Evolutionary conservation across 2,797 vertebrate species (phyloP), one percentile per base, ranked within the genome.

Genomic region (Selene dorsalis): DNA sequence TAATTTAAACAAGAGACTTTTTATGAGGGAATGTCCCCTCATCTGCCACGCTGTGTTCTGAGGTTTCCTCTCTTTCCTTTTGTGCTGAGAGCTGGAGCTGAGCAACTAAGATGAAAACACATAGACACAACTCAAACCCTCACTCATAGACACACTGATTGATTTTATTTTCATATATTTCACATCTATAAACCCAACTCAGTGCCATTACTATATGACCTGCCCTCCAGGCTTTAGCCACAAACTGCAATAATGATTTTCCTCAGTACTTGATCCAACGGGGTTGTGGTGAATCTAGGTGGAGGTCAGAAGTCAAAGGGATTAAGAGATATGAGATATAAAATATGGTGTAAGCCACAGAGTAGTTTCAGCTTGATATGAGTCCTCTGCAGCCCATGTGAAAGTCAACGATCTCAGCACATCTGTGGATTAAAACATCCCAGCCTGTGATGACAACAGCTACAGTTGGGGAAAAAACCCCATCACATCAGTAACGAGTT

Each of bases 301-400:
- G 73, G 55, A 60, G 80, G 85, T 87, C 45, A 67, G 71, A 76
- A n/a, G 84, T 88, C 75, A 68, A 71, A 70, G 0, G 18, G 85
- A 86, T 88, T 88, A 87, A 88, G 53, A 53, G 81, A 80, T 85
- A 68, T 87, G 67, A 71, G 63, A 52, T 65, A 52, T 52, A 14
- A 84, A 85, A 88, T 90, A 84, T 75, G 77, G 45, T 67, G 68
- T 82, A 77, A 90, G 85, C 84, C 71, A 48, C 62, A 52, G 82
- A 83, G 61, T 57, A 16, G 60, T 45, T 79, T 64, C 55, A 53
- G 67, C 61, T 72, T 67, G 12, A 13, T 50, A 10, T 2, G 65
- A 75, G 41, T 41, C 66, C 22, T 70, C 58, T 52, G 67, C 24
- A 24, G 4, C 28, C 7, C 48, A 43, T 38, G 24, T 64, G 45